Evolutionary conservation across 2,888 invertebrate genomes (phyloP), one percentile per base, ranked within the genome.

Genomic region (Diogma glabrata): DNA sequence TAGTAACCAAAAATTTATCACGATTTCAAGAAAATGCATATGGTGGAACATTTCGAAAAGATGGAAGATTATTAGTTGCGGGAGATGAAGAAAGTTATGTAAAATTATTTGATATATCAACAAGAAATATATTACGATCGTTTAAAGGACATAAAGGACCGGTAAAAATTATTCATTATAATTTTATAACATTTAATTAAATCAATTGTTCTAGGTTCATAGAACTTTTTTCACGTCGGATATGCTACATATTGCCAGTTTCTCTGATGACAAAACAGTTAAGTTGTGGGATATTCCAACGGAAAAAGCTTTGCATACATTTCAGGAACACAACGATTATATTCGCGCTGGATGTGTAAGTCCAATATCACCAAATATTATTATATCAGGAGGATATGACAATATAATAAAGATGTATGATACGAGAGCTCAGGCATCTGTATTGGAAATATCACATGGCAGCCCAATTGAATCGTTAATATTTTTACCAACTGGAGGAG

Each of bases 261-360:
- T 87, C 65, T 88, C 92, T 3, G 94, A 96, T 73, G 95, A 96
- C 65, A 90, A 88, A 69, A 78, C 83, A 6, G 81, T 87, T 5
- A 76, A 79, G 55, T 61, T 94, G n/a, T 95, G 94, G 93, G 95
- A 96, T 63, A 85, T 96, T 60, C 79, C 89, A 1, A 85, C 81
- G 53, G 92, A 93, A 69, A 80, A 80, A 55, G 76, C 80, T 60
- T 60, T 90, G 19, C 67, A 77, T 16, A 78, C 74, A 30, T 87
- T 79, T 61, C 67, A 72, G 19, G 81, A 81, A 54, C 88, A 89
- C 62, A 74, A 67, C 0, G 92, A 93, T 66, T 93, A 93, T 66
- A 76, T 92, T 4, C 75, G 93, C 62, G 86, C 89, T 49, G 93
- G 93, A 22, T 82, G 84, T 14, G 76, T 84, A 3, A 89, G 84